A percentile compares a stretch with the other conserved stretches of the same genome.
phyloP scores from a whole-genome alignment of 35 echinoderm and acorn worm genomes.

The Amphiura filiformis region DNA sequence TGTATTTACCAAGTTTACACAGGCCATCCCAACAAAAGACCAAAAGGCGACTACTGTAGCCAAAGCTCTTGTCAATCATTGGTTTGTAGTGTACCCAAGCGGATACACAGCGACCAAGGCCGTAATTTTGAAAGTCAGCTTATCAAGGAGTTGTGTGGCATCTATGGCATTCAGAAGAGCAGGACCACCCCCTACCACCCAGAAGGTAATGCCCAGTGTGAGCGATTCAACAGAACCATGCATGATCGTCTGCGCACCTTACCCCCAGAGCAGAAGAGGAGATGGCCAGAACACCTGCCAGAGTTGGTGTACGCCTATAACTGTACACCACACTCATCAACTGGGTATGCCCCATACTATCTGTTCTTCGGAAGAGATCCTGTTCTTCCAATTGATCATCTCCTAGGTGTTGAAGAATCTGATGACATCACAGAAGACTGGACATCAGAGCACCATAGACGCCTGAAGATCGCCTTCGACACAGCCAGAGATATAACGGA shows the following conservation, averaged over 20 bases:
- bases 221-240: slow-evolving; percentile 54
- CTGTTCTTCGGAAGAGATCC: slow-evolving; percentile 68
- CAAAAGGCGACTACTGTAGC: slow-evolving; percentile 51
- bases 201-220: slow-evolving; percentile 55
- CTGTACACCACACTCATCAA: slow-evolving; percentile 48
- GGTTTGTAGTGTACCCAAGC: slow-evolving; percentile 38
- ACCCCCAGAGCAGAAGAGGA: slow-evolving; percentile 31
- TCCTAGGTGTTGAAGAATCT: slow-evolving; percentile 21
- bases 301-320: slow-evolving; percentile 60
- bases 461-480: slow-evolving; percentile 31
- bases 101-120: slow-evolving; percentile 39
- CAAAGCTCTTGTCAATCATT: slow-evolving; percentile 22
- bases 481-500: slow-evolving; percentile 38
- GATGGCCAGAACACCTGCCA: slow-evolving; percentile 38
- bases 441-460: slow-evolving; percentile 35
- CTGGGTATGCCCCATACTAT: slow-evolving; percentile 63
- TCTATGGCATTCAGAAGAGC: too few species aligned
- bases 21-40: slow-evolving; percentile 50
- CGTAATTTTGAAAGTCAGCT: too few species aligned
- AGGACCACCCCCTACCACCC: too few species aligned
- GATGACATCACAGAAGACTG: slow-evolving; percentile 3
- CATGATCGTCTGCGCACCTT: slow-evolving; percentile 44
- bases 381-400: slow-evolving; percentile 54
- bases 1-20: slow-evolving; percentile 69
- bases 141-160: too few species aligned